Percentiles rank a stretch among this genome's conserved stretches.
Evolutionary conservation across 37 sponge, comb jelly and placozoan species (phyloP).

Genomic region (Beroe forskalii): DNA sequence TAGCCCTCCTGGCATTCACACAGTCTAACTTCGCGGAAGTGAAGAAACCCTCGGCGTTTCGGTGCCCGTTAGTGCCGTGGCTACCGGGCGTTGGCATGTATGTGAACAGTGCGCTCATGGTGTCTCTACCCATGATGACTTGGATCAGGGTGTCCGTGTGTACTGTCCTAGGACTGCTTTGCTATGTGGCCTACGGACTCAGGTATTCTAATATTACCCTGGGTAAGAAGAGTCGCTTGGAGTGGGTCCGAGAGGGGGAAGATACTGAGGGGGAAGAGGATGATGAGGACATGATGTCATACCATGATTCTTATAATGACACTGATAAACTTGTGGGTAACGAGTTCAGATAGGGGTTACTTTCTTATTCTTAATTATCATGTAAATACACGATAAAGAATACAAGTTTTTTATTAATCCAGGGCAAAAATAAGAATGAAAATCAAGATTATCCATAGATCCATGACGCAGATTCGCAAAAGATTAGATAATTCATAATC

Average conservation of each 20-base stretch:
- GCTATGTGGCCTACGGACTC: constrained; percentile 17
- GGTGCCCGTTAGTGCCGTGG: constrained; percentile 56
- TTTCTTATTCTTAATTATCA: too few species aligned
- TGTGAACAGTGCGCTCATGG: constrained; percentile 49
- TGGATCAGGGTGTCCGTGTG: constrained; percentile 48
- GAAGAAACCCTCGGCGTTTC: not conserved
- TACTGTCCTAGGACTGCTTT: not conserved
- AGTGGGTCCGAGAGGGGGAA: not conserved
- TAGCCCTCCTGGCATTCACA: not conserved
- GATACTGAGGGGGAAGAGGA: not conserved
- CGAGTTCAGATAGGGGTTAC: not conserved
- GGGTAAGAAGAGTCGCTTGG: not conserved
- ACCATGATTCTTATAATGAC: not conserved
- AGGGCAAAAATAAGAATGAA: too few species aligned
- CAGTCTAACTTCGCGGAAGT: not conserved
- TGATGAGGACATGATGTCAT: not conserved
- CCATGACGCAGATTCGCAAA: too few species aligned
- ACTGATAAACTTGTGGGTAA: constrained; percentile 38
- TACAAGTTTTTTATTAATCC: too few species aligned
- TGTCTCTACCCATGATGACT: constrained; percentile 39
- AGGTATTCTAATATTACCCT: not conserved
- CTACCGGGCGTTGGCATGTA: not conserved
- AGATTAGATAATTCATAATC: too few species aligned
- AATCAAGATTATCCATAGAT: too few species aligned
- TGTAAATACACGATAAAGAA: too few species aligned